Percentiles rank a stretch among this genome's conserved stretches.
Conservation (phyloP, 2,888 invertebrate genomes). For the Acrobasis consociella region DNA sequence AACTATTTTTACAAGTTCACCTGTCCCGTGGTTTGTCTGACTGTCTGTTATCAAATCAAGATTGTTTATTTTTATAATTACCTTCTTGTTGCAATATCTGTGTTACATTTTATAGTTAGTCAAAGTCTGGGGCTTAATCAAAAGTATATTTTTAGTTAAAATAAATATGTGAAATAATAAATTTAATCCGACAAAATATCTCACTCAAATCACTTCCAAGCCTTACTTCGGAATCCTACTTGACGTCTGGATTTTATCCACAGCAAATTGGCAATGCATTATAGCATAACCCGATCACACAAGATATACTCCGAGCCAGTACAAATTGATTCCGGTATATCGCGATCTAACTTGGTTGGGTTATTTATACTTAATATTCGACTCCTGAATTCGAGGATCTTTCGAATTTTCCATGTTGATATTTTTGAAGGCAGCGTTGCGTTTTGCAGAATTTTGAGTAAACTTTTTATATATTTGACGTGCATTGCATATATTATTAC, state of each 20-base stretch:
- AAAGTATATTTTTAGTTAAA: too few relatives aligned
- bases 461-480: neutral
- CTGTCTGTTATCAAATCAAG: too few relatives aligned
- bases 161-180: too few relatives aligned
- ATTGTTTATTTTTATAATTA: too few relatives aligned
- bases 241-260: conserved; percentile 12
- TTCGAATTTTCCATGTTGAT: conserved; percentile 15
- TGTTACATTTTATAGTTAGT: too few relatives aligned
- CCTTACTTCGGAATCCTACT: conserved; percentile 5
- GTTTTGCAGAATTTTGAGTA: neutral
- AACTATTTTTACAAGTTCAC: too few relatives aligned
- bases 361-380: conserved; percentile 19
- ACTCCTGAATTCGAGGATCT: neutral
- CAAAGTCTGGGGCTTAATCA: too few relatives aligned
- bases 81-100: too few relatives aligned
- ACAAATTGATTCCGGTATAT: conserved; percentile 20
- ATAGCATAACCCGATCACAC: conserved; percentile 22
- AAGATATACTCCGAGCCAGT: conserved; percentile 14
- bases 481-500: too few relatives aligned
- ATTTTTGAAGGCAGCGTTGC: neutral
- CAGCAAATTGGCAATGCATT: conserved; percentile 25
- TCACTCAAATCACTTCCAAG: neutral
- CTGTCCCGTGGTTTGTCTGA: too few relatives aligned
- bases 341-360: conserved; percentile 14
- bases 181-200: too few relatives aligned